phyloP scores from a whole-genome alignment of 2,797 vertebrate genomes.

The Betta splendens region DNA sequence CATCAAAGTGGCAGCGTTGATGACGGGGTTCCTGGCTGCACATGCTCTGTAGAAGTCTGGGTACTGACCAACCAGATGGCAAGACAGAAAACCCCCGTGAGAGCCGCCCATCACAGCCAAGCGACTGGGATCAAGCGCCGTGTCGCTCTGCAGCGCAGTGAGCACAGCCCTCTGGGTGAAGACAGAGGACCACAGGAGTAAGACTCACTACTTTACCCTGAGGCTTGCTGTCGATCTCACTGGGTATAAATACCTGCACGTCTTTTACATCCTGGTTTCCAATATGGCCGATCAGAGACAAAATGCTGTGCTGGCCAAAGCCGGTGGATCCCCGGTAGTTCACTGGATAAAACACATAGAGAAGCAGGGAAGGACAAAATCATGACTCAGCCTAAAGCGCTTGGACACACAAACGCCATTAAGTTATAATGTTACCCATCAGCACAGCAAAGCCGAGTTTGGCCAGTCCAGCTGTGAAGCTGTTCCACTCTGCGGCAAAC shows the following conservation, averaged over 20 bases:
- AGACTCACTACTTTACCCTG: no score
- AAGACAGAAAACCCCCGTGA: slow-evolving; percentile 86
- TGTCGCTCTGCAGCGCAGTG: slow-evolving; percentile 67
- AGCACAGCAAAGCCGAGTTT: slow-evolving; percentile 84
- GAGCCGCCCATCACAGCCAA: slow-evolving; percentile 85
- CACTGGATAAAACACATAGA: slow-evolving; percentile 55
- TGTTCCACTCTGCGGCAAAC: slow-evolving; percentile 85
- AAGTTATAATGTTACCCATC: slow-evolving; percentile 78
- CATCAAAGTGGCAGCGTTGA: slow-evolving; percentile 82
- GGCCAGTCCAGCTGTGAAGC: slow-evolving; percentile 78
- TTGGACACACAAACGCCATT: neutral
- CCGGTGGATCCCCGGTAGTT: slow-evolving; percentile 89
- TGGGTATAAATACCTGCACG: slow-evolving; percentile 78
- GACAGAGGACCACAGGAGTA: neutral
- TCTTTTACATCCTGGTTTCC: slow-evolving; percentile 87
- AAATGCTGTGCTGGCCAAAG: slow-evolving; percentile 86
- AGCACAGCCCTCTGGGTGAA: slow-evolving; percentile 77
- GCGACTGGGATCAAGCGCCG: slow-evolving; percentile 73
- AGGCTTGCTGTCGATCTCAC: no score
- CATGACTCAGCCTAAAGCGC: neutral
- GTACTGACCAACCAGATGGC: slow-evolving; percentile 83
- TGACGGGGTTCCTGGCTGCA: slow-evolving; percentile 83
- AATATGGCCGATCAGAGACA: slow-evolving; percentile 81
- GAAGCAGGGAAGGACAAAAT: neutral
- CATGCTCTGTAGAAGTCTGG: slow-evolving; percentile 83